A percentile compares a stretch with the other conserved stretches of the same genome.
Conservation (phyloP, 2,797 vertebrate species). For the Botia kubotai region DNA sequence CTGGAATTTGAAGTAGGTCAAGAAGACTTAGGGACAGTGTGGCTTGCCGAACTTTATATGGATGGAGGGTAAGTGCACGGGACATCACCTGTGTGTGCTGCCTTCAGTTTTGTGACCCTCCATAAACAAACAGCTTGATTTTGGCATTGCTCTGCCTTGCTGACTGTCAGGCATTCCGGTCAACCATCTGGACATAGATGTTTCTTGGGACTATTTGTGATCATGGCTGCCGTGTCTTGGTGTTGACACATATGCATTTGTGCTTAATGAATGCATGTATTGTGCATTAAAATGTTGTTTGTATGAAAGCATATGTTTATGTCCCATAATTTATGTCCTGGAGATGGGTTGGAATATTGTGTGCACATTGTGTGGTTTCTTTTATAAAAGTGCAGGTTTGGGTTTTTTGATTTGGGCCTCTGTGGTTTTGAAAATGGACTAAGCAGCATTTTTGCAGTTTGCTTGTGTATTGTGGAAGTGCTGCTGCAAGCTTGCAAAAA, state of each 20-base stretch:
- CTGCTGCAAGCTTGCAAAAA: conserved; percentile 18
- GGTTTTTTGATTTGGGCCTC: not conserved
- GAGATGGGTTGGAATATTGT: not conserved
- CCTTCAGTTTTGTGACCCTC: conserved; percentile 5
- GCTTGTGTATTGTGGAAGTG: conserved; percentile 6
- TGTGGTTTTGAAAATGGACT: conserved; percentile 29
- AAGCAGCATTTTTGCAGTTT: not conserved
- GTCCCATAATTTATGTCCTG: not conserved
- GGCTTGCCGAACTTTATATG: conserved; percentile 79
- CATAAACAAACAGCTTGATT: not conserved
- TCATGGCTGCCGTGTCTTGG: conserved; percentile 12
- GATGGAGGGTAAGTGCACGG: conserved; percentile 75
- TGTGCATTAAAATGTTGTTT: not conserved
- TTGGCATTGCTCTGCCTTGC: conserved; percentile 7
- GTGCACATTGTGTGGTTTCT: not conserved
- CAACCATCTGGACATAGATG: not conserved
- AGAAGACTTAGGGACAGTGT: conserved; percentile 76
- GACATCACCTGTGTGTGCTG: conserved; percentile 47
- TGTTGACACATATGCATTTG: not conserved
- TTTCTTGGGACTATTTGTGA: conserved; percentile 1
- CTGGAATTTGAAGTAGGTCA: conserved; percentile 77
- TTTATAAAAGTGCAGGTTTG: not conserved
- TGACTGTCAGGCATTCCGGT: not conserved
- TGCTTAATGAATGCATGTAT: not conserved
- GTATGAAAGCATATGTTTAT: not conserved